A percentile compares a stretch with the other conserved stretches of the same genome.
phyloP scores from a whole-genome alignment of 1,140 invertebrate genomes.

The Meloidogyne hapla region DNA sequence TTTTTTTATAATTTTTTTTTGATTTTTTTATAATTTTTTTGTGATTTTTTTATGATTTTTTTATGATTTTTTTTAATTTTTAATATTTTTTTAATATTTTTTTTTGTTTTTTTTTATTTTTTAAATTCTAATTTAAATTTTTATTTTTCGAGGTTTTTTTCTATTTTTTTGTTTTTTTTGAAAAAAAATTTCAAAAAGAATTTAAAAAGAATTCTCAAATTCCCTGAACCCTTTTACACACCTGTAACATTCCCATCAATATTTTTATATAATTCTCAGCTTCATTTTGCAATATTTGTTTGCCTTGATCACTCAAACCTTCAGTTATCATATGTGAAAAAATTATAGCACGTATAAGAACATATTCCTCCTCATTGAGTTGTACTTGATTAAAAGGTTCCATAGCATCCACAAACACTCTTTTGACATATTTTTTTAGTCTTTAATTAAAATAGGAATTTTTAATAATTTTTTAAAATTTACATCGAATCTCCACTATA shows the following conservation, averaged over 20 bases:
- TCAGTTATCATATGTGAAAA: not conserved
- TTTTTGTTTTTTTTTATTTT: no score
- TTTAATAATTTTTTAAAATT: not conserved
- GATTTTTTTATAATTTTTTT: no score
- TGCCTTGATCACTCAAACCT: not conserved
- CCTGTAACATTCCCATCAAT: conserved; percentile 5
- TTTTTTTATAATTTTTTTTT: no score
- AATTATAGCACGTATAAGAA: conserved; percentile 12
- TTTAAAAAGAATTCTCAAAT: no score
- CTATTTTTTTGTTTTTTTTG: no score
- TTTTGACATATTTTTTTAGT: not conserved
- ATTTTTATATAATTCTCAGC: conserved; percentile 2
- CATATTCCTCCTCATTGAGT: not conserved
- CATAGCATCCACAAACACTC: not conserved
- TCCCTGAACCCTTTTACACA: no score
- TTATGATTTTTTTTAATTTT: no score
- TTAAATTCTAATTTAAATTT: no score
- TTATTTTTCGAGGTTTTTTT: no score
- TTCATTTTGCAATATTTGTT: not conserved
- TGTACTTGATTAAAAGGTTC: not conserved
- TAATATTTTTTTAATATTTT: no score
- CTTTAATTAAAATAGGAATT: not conserved
- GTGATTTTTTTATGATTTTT: no score
- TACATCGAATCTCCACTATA: not conserved
- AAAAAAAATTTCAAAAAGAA: no score